phyloP scores from a whole-genome alignment of 1,140 invertebrate genomes.

The Hormaphis cornu region DNA sequence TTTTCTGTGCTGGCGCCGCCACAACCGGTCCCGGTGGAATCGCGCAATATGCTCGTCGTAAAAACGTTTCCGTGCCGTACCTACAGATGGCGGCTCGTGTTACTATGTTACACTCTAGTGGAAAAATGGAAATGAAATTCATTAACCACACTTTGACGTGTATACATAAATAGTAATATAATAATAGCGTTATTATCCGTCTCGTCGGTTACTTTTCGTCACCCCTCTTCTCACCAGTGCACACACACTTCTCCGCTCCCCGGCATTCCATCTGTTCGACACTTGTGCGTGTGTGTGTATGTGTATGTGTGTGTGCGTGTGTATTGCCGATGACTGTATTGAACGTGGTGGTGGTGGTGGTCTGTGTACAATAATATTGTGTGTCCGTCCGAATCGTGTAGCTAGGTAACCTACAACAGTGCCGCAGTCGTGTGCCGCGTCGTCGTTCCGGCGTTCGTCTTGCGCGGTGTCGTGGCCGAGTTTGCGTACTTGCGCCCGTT shows the following conservation, averaged over 20 bases:
- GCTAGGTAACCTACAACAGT: slow-evolving; percentile 4
- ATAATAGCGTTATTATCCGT: slow-evolving; percentile 10
- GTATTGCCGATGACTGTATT: not conserved
- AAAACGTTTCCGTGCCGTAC: not conserved
- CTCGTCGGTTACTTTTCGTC: slow-evolving; percentile 7
- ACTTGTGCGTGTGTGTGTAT: not conserved
- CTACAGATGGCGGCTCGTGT: slow-evolving; percentile 7
- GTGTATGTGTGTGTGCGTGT: not conserved
- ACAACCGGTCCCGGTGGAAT: not conserved
- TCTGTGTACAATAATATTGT: not conserved
- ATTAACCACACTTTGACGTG: no score
- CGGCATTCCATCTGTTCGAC: slow-evolving; percentile 26
- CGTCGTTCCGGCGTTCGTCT: slow-evolving; percentile 17
- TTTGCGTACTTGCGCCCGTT: no score
- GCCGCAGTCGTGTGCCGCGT: slow-evolving; percentile 28
- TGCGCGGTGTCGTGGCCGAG: not conserved
- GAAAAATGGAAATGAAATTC: no score
- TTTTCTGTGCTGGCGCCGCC: not conserved
- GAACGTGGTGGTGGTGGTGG: slow-evolving; percentile 18
- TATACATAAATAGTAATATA: not conserved
- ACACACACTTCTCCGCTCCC: not conserved
- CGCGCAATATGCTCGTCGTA: not conserved
- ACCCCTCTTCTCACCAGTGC: not conserved
- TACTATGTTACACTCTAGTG: no score
- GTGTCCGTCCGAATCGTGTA: slow-evolving; percentile 1